Evolutionary conservation across 2,113 vertebrate genomes (phyloP).

Genomic region (Echinops telfairi): DNA sequence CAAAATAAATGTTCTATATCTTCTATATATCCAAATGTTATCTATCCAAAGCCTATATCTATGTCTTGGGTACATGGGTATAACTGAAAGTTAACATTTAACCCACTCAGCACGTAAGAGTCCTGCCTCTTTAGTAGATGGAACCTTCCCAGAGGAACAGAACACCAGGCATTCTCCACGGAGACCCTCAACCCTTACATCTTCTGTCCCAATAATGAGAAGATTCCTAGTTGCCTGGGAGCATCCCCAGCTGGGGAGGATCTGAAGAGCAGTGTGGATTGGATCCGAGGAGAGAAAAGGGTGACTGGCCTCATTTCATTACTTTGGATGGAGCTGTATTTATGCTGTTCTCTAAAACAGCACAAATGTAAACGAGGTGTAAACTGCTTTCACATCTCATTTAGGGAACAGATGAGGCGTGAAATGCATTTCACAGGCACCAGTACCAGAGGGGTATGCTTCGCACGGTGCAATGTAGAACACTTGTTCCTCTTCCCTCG

Average conservation of each 20-base stretch:
- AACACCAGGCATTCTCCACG: not conserved
- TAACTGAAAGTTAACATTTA: conserved; percentile 27
- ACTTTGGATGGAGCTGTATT: conserved; percentile 79
- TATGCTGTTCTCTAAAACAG: conserved; percentile 83
- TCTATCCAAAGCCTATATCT: not conserved
- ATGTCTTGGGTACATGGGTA: not conserved
- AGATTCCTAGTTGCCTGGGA: conserved; percentile 48
- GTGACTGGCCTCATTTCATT: conserved; percentile 85
- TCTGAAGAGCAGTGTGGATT: conserved; percentile 1
- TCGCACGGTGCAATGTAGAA: conserved; percentile 80
- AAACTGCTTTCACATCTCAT: conserved; percentile 90
- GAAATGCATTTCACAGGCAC: conserved; percentile 87
- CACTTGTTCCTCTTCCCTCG: conserved; percentile 72
- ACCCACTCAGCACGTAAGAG: not conserved
- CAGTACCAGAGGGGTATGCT: conserved; percentile 76
- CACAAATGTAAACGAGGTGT: conserved; percentile 88
- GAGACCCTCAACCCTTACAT: not conserved
- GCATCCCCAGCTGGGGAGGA: conserved; percentile 45
- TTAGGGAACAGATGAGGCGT: conserved; percentile 89
- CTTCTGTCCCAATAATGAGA: not conserved
- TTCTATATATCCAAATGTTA: too few species aligned
- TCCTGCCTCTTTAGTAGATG: conserved; percentile 12
- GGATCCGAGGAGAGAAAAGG: conserved; percentile 79
- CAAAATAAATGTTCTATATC: not conserved
- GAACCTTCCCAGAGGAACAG: not conserved